Base-by-base conservation (phyloP, 2,888 invertebrate species). In the Halictus quadricinctus region DNA sequence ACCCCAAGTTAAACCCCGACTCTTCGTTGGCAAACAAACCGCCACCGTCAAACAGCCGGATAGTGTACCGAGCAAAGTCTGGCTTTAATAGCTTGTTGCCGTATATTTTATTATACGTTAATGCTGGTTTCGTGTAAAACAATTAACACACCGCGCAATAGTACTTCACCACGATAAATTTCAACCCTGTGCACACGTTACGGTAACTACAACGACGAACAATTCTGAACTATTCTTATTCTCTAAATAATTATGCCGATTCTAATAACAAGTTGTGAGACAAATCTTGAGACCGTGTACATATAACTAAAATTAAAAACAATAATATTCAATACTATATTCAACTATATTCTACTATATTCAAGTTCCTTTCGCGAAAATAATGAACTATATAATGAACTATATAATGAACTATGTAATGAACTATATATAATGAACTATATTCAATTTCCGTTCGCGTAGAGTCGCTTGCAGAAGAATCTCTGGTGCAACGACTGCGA, bases 51-150 rank as follows among this genome's bases (percentile, higher is more conserved):
- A 66, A 66, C 66, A 66, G 66, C 66, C 36, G 66, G 66, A 8
- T 36, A 29, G 66, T 36, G 66, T 36, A 7, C 66, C 66, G 36
- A 66, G 66, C 8, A 64, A 54, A 73, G 54, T 73, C 73, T 66
- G 66, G 66, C 66, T 36, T 36, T 18, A 36, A 36, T 66, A 21
- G 21, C 36, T 29, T 36, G 66, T 36, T 36, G 10, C 29, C 8
- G 18, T 29, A 29, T 29, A 64, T 66, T 66, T 66, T 66, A 66
- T 66, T 66, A 66, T 36, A 36, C 10, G 18, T 29, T 29, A 29
- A 64, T 29, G 7, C n/a, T 29, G 64, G 29, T 7, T 7, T 5
- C 29, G 64, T 29, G 64, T 64, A 7, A 64, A 29, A 64, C 64
- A 64, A 64, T 29, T 29, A 29, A 7, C 29, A 29, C 29, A 7